Evolutionary conservation across 2,113 vertebrate species (phyloP).

Genomic region (Bos taurus): ARS-UCD2.0 NC_037330.1:60240001-60240500

Average conservation of each 20-base stretch:
- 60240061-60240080: too few relatives aligned
- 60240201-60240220: neutral
- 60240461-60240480: constrained; percentile 41
- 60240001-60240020: neutral
- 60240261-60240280: neutral
- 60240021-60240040: neutral
- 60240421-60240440: constrained; percentile 42
- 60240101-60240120: neutral
- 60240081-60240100: neutral
- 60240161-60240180: neutral
- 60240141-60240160: neutral
- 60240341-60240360: neutral
- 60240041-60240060: neutral
- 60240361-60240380: neutral
- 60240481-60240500: constrained; percentile 56
- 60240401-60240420: constrained; percentile 56
- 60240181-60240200: neutral
- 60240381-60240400: constrained; percentile 47
- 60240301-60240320: neutral
- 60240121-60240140: neutral
- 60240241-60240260: constrained; percentile 28
- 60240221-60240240: neutral
- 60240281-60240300: neutral
- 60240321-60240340: neutral
- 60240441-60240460: constrained; percentile 34